Evolutionary conservation across 2,113 vertebrate genomes (phyloP), one percentile per base, ranked within the genome.

Genomic region (Apodemus speciosus): DNA sequence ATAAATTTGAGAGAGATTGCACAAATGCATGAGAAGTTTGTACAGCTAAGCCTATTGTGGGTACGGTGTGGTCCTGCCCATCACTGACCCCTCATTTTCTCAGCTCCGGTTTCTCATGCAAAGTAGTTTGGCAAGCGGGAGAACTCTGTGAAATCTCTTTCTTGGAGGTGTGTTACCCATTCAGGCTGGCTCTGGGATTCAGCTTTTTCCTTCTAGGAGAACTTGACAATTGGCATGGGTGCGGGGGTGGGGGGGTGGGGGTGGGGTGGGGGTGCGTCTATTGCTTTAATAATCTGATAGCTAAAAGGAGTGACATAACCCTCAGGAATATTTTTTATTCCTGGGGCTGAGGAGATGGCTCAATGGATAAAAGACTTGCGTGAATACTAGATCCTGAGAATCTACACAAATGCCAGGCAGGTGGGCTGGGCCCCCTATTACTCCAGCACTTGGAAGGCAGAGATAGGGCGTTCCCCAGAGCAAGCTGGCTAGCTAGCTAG

Each of bases 191-290:
- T 2, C 53, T 53, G 58, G 20, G 2, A 35, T 80, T 56, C 53
- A 15, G 51, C 1, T 21, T 58, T 58, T 80, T 80, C 35, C 5
- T 80, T 60, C 56, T 62, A 40, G 79, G 79, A 84, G 80, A 43
- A 84, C 27, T 64, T 84, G 38, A 32, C 64, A 64, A 62, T 46
- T 38, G 23, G 56, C 18, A 20, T n/a, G 43, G 4, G 56, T 11
- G 20, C 32, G 43, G 25, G 15, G 75, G 1, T 0, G 3, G 30
- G 43, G 4, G 56, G 53, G 20, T 20, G 43, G 25, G 15, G 75
- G 1, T 0, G 3, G 30, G 8, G 20, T 23, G 6, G 7, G 58
- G 7, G 58, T 0, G 14, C 0, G n/a, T 66, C 16, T 64, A 20
- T 49, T 85, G 38, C 18, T 6, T 49, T 23, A 32, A 66, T 66